These are phyloP conservation scores for Micrastur ruficollis DNA, from an alignment of 2,797 vertebrate genomes.

Conservation along the genomic window DNA sequence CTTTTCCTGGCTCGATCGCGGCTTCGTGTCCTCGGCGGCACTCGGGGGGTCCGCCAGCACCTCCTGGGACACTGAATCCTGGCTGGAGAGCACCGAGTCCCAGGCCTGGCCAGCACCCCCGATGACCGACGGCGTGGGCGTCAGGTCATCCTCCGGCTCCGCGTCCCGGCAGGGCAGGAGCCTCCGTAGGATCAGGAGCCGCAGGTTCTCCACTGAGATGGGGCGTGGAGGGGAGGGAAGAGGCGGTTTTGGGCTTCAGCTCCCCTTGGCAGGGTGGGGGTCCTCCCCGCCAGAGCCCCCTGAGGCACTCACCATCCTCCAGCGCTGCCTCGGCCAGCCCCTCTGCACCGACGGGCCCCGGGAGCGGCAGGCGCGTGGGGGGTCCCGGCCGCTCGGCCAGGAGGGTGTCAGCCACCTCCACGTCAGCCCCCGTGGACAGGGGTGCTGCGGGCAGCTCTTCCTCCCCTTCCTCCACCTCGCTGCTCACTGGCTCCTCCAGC, in stretches of 20 bases:
- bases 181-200: constrained; percentile 60
- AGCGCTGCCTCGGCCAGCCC: constrained; percentile 72
- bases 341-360: neutral
- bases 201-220: constrained; percentile 71
- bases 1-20: neutral
- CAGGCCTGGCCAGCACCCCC: constrained; percentile 25
- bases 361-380: neutral
- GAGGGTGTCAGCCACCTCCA: neutral
- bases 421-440: neutral
- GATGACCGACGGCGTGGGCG: constrained; percentile 65
- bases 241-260: fast-evolving
- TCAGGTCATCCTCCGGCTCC: constrained; percentile 66
- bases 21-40: neutral
- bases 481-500: neutral
- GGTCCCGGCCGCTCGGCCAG: neutral
- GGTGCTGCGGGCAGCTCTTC: neutral
- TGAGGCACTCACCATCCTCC: constrained; percentile 67
- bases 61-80: constrained; percentile 25
- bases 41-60: neutral
- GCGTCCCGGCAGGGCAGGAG: constrained; percentile 16
- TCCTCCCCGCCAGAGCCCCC: no score
- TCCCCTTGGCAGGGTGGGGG: no score
- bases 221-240: fast-evolving
- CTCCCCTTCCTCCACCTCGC: neutral
- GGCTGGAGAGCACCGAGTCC: neutral